Evolutionary conservation across 2,888 invertebrate species (phyloP).

Genomic region (Geotrupes spiniger): DNA sequence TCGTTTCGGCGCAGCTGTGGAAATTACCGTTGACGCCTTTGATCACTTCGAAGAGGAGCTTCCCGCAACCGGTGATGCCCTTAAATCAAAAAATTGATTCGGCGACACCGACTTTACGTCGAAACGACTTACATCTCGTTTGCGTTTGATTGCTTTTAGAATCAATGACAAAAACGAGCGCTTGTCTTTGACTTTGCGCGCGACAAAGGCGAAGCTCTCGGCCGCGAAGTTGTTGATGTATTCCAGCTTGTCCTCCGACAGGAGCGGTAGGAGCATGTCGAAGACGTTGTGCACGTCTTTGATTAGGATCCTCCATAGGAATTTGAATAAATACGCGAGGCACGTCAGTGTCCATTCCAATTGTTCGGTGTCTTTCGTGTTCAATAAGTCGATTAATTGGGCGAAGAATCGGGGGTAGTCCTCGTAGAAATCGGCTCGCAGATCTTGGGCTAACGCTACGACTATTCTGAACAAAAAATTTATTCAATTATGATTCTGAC

Average conservation of each 20-base stretch:
- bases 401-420: conserved; percentile 76
- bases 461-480: conserved; percentile 60
- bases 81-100: conserved; percentile 45
- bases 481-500: background rate
- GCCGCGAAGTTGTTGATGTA: conserved; percentile 93
- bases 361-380: conserved; percentile 77
- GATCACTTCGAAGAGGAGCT: conserved; percentile 84
- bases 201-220: conserved; percentile 93
- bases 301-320: conserved; percentile 77
- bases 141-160: conserved; percentile 62
- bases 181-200: conserved; percentile 81
- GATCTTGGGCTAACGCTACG: conserved; percentile 81
- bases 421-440: conserved; percentile 85
- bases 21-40: conserved; percentile 81
- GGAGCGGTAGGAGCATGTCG: conserved; percentile 68
- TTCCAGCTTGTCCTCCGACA: conserved; percentile 73
- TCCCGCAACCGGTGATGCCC: conserved; percentile 78
- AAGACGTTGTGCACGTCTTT: conserved; percentile 75
- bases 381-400: conserved; percentile 66
- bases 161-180: conserved; percentile 69
- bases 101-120: background rate
- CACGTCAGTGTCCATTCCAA: conserved; percentile 84
- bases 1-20: conserved; percentile 75
- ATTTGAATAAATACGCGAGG: conserved; percentile 88
- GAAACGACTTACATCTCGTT: conserved; percentile 63